phyloP scores from a whole-genome alignment of 2,113 vertebrate species.

The Emydocephalus ijimae region DNA sequence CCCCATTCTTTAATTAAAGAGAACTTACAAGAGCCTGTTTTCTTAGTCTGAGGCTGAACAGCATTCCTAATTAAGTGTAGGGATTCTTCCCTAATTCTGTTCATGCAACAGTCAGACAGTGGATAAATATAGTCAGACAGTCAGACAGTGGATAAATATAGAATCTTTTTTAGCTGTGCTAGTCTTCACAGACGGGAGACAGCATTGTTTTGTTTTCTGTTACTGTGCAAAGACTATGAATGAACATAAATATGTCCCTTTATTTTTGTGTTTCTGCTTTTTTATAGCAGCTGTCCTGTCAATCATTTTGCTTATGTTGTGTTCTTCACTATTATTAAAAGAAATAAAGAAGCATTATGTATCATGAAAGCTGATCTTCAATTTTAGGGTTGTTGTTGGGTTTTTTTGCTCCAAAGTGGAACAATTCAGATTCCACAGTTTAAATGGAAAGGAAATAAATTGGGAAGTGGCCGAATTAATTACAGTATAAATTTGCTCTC shows the following conservation, averaged over 20 bases:
- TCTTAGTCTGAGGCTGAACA: neutral
- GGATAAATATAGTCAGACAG: neutral
- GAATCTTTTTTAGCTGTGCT: slow-evolving; percentile 20
- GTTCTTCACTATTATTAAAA: neutral
- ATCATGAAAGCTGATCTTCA: neutral
- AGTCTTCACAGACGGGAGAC: neutral
- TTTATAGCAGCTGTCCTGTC: slow-evolving; percentile 6
- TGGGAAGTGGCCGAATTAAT: no score
- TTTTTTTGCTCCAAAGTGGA: slow-evolving; percentile 1
- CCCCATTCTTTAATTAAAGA: neutral
- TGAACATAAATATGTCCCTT: neutral
- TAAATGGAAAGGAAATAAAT: neutral
- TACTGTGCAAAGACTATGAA: neutral
- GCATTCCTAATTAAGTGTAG: neutral
- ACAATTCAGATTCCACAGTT: neutral
- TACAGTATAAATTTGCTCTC: no score
- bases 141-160: neutral
- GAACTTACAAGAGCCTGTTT: neutral
- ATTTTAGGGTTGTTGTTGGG: no score
- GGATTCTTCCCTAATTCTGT: neutral
- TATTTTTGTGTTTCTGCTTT: neutral
- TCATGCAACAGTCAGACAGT: neutral
- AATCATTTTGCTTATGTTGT: neutral
- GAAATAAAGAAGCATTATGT: neutral
- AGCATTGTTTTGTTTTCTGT: neutral